These are phyloP conservation scores for Spatula versicolor DNA, from an alignment of 2,797 vertebrate genomes.

Conservation along the genomic window DNA sequence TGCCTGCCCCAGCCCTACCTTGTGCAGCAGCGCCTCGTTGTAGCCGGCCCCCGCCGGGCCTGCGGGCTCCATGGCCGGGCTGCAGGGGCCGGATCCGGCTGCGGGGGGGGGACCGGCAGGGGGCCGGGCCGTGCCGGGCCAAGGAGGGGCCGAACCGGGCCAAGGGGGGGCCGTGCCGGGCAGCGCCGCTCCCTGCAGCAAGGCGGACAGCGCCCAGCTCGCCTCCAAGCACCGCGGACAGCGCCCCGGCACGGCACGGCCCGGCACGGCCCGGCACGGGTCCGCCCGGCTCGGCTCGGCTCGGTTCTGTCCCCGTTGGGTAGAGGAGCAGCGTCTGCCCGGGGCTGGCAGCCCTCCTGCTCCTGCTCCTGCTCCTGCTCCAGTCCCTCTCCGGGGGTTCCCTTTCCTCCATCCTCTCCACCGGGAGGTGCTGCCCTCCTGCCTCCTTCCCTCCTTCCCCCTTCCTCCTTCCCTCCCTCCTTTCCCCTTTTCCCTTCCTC, in stretches of 20 bases:
- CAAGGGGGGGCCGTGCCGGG: background rate
- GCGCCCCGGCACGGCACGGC: background rate
- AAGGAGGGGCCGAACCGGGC: no score
- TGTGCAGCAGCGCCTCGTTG: slow-evolving; percentile 63
- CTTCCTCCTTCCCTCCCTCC: no score
- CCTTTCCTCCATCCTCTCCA: background rate
- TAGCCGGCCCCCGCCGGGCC: background rate
- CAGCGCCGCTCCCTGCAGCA: background rate
- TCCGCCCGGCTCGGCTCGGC: no score
- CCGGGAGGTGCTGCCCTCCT: background rate
- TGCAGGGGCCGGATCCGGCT: background rate
- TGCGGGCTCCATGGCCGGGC: background rate
- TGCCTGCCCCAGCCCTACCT: slow-evolving; percentile 9
- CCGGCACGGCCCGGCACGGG: background rate
- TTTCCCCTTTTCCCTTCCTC: no score
- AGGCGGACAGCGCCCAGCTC: background rate
- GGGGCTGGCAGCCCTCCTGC: no score
- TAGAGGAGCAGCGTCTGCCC: background rate
- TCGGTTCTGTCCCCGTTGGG: background rate
- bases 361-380: no score
- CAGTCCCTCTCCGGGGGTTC: background rate
- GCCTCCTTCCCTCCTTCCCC: no score
- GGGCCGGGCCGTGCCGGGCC: no score
- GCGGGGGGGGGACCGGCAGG: no score
- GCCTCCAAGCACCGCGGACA: background rate